A percentile compares a stretch with the other conserved stretches of the same genome.
These are phyloP conservation scores for Tachina lurida DNA, from an alignment of 2,888 invertebrate species.

Conservation along the genomic window DNA sequence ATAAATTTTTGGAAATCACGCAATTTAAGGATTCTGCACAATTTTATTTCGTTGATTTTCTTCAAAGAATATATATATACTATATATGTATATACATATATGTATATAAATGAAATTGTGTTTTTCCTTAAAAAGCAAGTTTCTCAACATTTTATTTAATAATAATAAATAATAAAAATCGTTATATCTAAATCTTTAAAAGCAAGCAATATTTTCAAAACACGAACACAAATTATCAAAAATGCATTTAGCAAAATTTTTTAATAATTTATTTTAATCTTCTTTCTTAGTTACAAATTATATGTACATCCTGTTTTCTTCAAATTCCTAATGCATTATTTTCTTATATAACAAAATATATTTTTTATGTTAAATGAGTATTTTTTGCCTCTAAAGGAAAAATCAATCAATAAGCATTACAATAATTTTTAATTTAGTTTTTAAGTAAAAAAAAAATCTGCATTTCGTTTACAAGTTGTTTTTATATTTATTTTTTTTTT, in stretches of 20 bases:
- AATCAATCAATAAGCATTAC: constrained; percentile 40
- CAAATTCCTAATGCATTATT: constrained; percentile 1
- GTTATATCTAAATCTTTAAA: constrained; percentile 26
- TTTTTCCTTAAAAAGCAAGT: not conserved
- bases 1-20: constrained; percentile 29
- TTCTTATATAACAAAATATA: constrained; percentile 4
- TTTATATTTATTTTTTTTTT: constrained; percentile 65
- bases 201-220: constrained; percentile 54
- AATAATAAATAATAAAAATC: too few relatives aligned
- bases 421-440: constrained; percentile 61
- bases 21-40: not conserved
- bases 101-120: constrained; percentile 4
- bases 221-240: constrained; percentile 25
- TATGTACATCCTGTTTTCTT: not conserved
- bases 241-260: constrained; percentile 55
- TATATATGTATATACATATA: not conserved
- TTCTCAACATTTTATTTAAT: constrained; percentile 1
- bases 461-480: constrained; percentile 64
- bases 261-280: constrained; percentile 18
- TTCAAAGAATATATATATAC: too few relatives aligned
- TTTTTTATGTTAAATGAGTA: not conserved
- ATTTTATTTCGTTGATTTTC: not conserved
- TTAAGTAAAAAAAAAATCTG: constrained; percentile 57
- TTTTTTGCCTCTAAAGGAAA: constrained; percentile 27
- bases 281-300: constrained; percentile 9